These are phyloP conservation scores for Tribolium madens DNA, from an alignment of 1,140 invertebrate species.

Conservation along the genomic window DNA sequence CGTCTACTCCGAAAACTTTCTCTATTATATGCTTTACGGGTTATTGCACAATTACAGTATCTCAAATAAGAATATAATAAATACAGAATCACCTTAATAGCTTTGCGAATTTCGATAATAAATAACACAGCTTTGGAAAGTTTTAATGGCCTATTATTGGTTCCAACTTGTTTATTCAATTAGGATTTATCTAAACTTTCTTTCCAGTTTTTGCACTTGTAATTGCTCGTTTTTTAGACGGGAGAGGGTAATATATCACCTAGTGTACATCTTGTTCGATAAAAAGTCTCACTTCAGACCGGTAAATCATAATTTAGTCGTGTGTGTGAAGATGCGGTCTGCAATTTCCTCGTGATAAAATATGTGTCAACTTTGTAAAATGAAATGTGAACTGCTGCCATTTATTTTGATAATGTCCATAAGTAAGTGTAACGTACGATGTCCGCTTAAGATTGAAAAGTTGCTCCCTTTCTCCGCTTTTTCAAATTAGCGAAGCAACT, in stretches of 20 bases:
- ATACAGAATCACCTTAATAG: slow-evolving; percentile 29
- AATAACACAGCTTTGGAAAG: slow-evolving; percentile 21
- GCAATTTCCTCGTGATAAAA: slow-evolving; percentile 45
- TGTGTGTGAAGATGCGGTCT: slow-evolving; percentile 24
- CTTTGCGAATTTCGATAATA: slow-evolving; percentile 4
- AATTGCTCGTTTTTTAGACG: neutral
- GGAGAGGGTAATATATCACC: neutral
- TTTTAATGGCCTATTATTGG: slow-evolving; percentile 35
- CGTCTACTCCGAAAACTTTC: slow-evolving; percentile 40
- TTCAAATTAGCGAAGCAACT: slow-evolving; percentile 14
- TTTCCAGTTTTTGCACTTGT: slow-evolving; percentile 12
- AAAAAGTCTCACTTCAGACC: neutral
- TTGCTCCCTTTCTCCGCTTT: slow-evolving; percentile 24
- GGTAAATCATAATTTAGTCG: slow-evolving; percentile 46
- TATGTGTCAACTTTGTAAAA: slow-evolving; percentile 47
- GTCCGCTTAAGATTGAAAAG: slow-evolving; percentile 46
- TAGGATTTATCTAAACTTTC: slow-evolving; percentile 30
- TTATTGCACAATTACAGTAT: slow-evolving; percentile 46
- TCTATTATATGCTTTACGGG: slow-evolving; percentile 46
- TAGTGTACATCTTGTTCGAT: slow-evolving; percentile 13
- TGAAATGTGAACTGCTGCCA: slow-evolving; percentile 50
- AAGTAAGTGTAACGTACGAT: slow-evolving; percentile 50
- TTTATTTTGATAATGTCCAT: slow-evolving; percentile 51
- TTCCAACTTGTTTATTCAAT: slow-evolving; percentile 35
- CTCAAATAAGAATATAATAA: slow-evolving; percentile 31